These are phyloP conservation scores for Drosophila aldrichi DNA, from an alignment of 2,888 invertebrate species.

Conservation along the genomic window DNA sequence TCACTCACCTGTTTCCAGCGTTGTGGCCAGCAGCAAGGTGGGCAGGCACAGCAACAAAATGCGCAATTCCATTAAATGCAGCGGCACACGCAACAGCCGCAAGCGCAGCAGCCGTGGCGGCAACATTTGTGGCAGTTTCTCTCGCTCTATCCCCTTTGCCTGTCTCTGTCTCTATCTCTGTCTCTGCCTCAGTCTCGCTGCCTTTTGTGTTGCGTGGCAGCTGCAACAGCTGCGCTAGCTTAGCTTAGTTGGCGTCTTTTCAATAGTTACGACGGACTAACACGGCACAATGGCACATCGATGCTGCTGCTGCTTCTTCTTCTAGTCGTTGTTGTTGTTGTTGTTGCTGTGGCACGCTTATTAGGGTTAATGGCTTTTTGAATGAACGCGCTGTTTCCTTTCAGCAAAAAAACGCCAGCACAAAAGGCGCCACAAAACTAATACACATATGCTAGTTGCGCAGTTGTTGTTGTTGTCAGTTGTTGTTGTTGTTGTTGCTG, in stretches of 20 bases:
- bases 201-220: constrained; percentile 23
- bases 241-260: constrained; percentile 32
- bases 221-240: constrained; percentile 18
- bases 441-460: constrained; percentile 57
- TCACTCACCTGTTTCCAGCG: constrained; percentile 85
- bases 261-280: constrained; percentile 13
- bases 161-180: background rate
- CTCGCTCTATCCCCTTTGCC: background rate
- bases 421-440: constrained; percentile 50
- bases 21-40: constrained; percentile 85
- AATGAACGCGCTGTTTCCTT: constrained; percentile 77
- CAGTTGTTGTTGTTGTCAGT: constrained; percentile 5
- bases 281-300: constrained; percentile 55
- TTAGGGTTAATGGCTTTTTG: constrained; percentile 79
- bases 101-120: constrained; percentile 70
- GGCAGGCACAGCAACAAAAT: constrained; percentile 85
- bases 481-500: constrained; percentile 26
- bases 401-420: constrained; percentile 55
- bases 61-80: constrained; percentile 85
- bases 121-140: constrained; percentile 72
- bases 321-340: background rate
- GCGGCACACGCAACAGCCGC: constrained; percentile 71
- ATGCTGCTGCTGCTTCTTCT: constrained; percentile 13
- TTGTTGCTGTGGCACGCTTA: constrained; percentile 57
- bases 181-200: background rate